Evolutionary conservation across 2,888 invertebrate genomes (phyloP), one percentile per base, ranked within the genome.

Genomic region (Escarpia spicata): DNA sequence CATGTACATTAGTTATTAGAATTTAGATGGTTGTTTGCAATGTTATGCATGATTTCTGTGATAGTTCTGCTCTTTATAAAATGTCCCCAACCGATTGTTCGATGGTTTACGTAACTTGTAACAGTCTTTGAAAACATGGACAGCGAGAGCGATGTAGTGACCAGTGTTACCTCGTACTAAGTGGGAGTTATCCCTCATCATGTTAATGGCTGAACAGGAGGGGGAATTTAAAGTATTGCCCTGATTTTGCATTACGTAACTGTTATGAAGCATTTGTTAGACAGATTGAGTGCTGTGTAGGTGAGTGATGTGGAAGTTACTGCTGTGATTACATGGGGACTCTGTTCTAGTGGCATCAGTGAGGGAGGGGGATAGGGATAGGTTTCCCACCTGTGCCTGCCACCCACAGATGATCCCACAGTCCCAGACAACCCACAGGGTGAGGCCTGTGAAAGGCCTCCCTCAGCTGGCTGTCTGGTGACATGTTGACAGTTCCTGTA

Each of bases 401-500:
- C 75, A 75, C 75, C 75, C 75, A 75, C 75, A 75, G 75, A 75
- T 75, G 75, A 75, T 75, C 75, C 75, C 75, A 75, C 75, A 75
- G 75, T 75, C 75, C 75, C 75, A 75, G 75, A 75, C 75, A 26
- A n/a, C 75, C 75, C 52, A 15, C 75, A 26, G 75, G 75, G 75
- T 75, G 26, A 26, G 75, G 75, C 75, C n/a, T 75, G 75, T 75
- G 75, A 75, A 75, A 26, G 75, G 6, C 26, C 6, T 75, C 75
- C 75, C 19, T 19, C 26, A 75, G 75, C 75, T 26, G 8, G 75
- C 4, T 6, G 75, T 3, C 19, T 26, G 75, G 75, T 26, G 75
- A 75, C 75, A 75, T 75, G 75, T 75, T 75, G 75, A 75, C 75
- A 75, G 75, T 75, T 75, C 75, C n/a, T 75, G 75, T 26, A 19